Evolutionary conservation across 2,888 invertebrate genomes (phyloP), one percentile per base, ranked within the genome.

Genomic region (Bursaphelenchus okinawaensis): DNA sequence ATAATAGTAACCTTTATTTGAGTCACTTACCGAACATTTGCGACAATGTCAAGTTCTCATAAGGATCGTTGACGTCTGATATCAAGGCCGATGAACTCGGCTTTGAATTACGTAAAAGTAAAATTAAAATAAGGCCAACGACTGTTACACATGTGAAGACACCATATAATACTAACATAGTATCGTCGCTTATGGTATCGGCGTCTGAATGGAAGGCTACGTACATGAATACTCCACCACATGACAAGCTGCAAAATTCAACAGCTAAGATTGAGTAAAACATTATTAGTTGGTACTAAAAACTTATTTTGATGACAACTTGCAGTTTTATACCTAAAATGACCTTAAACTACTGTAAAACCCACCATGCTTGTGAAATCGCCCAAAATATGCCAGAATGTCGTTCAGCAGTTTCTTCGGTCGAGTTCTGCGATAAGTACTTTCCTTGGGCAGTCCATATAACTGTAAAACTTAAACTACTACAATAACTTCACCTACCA

Each of bases 381-480:
- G 94, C 94, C 95, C 95, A 96, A 84, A 96, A 95, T 56, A 96
- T 87, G 12, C 94, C 94, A 9, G 93, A 92, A 85, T 96, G 94
- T 75, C 94, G 87, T 8, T 92, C 90, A 83, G 95, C 92, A 0
- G 92, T 93, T 0, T 89, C 88, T 0, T 88, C 85, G 73, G 90
- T 89, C 72, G 94, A 94, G 87, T 93, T 94, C 63, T 92, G 86
- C 0, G 94, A 92, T 61, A 96, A 84, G 82, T 90, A 92, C 73
- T 89, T 89, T 27, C 95, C 95, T 85, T 96, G 94, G 0, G 91
- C 87, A 0, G 94, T 94, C 95, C 96, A 96, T 70, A 94, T 90
- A 55, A 93, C 85, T 84, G 78, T 27, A 58, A 31, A 19, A 28
- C 27, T 55, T 55, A 19, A 19, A 23, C 2, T 12, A 1, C 22